Evolutionary conservation across 2,113 vertebrate genomes (phyloP).

Genomic region (Phodopus roborovskii): DNA sequence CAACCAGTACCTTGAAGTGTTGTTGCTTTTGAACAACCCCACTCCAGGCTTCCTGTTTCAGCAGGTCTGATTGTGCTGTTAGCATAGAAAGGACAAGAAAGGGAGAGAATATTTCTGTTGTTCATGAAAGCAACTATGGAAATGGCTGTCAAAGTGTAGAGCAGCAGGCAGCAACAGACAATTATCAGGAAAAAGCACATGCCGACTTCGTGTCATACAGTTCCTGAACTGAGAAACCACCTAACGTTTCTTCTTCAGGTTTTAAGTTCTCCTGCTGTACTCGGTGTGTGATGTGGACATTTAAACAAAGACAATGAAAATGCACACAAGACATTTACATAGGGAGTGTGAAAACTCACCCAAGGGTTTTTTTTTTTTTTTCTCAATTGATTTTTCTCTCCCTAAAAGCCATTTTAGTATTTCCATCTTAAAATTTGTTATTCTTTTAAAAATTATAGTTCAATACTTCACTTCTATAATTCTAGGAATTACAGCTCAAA

Average conservation of each 20-base stretch:
- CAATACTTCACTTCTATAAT: constrained; percentile 25
- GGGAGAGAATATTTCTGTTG: constrained; percentile 89
- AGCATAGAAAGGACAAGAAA: constrained; percentile 87
- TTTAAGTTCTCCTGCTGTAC: constrained; percentile 83
- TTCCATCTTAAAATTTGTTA: constrained; percentile 39
- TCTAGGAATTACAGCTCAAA: constrained; percentile 45
- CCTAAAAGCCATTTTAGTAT: constrained; percentile 22
- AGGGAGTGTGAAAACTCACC: constrained; percentile 17
- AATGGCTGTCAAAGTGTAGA: constrained; percentile 90
- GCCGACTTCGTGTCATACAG: constrained; percentile 88
- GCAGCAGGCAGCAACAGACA: constrained; percentile 90
- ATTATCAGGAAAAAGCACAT: constrained; percentile 90
- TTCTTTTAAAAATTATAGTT: constrained; percentile 42
- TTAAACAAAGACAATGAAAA: constrained; percentile 53
- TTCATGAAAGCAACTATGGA: constrained; percentile 90
- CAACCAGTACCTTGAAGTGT: constrained; percentile 85
- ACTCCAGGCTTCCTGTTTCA: constrained; percentile 88
- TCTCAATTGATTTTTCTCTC: neutral
- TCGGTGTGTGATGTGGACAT: constrained; percentile 60
- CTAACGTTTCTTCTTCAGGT: constrained; percentile 87
- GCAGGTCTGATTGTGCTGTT: constrained; percentile 86
- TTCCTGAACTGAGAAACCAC: constrained; percentile 89
- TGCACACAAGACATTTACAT: constrained; percentile 60
- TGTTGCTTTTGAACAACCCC: constrained; percentile 89
- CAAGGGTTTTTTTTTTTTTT: constrained; percentile 33